Base-by-base conservation (phyloP, 2,888 invertebrate genomes). In the Melinaea menophilus region DNA sequence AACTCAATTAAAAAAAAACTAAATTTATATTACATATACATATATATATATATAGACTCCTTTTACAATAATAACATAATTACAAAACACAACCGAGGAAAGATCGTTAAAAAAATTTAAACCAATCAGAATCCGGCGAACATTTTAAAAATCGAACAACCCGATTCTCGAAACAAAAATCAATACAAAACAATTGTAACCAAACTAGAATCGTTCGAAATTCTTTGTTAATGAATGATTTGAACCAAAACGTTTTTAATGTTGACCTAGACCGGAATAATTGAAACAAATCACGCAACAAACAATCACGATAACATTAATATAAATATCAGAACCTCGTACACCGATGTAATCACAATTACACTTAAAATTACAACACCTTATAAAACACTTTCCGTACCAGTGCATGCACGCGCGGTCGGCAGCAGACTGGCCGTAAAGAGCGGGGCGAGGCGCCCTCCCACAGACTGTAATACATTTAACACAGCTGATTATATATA, bases 401-500 rank as follows among this genome's bases (percentile, higher is more conserved):
- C 13, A 65, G 61, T 59, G 51, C 59, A 56, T 64, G 46, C 67
- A 55, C 64, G 61, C 69, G 64, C 67, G 69, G 66, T 62, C 65
- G 63, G 58, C 61, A 56, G 66, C 59, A 57, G 70, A 70, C 70
- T 70, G 70, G 56, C 66, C 35, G 58, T 46, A 46, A 65, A 41
- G 41, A 11, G 60, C 61, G 56, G 64, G 54, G 62, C 22, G 65
- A 54, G 58, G 55, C 58, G 59, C 35, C 65, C 62, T 58, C 41
- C 4, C 60, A 63, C 61, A 61, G 55, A 45, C 47, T 48, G 51
- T 51, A 58, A 12, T 68, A 66, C 59, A 61, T 61, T 54, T 55
- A 57, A 58, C 47, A 64, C 66, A 68, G 63, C 68, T 68, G 64
- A 69, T 66, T 66, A 60, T 67, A 67, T 61, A 63, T 59, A 62